Conservation (phyloP, 30 jellyfish, hydroid and myxozoan genomes). For the Aurelia sp. region DNA sequence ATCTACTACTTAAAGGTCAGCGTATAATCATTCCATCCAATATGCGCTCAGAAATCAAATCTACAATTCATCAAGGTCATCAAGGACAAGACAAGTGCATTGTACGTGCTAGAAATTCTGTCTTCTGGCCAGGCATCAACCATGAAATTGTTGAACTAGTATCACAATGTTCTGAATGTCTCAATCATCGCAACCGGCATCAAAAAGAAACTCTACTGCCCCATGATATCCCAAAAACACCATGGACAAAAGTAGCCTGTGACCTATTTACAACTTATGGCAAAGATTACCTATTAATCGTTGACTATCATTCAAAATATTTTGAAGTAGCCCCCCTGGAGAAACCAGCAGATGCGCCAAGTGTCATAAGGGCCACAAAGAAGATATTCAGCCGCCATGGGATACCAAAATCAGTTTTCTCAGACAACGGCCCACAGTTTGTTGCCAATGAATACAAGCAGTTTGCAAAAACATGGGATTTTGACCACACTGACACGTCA, state of each 20-base stretch:
- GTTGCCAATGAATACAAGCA: slow-evolving; percentile 41
- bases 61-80: slow-evolving; percentile 56
- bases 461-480: slow-evolving; percentile 64
- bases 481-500: slow-evolving; percentile 45
- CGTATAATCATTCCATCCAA: slow-evolving; percentile 48
- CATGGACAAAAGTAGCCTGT: slow-evolving; percentile 61
- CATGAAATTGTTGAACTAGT: slow-evolving; percentile 41
- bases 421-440: slow-evolving; percentile 71
- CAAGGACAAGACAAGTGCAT: slow-evolving; percentile 69
- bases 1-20: slow-evolving; percentile 60
- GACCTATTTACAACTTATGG: slow-evolving; percentile 47
- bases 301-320: slow-evolving; percentile 52
- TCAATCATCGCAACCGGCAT: slow-evolving; percentile 35
- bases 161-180: slow-evolving; percentile 44
- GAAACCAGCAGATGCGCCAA: too few species aligned
- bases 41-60: slow-evolving; percentile 46
- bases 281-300: slow-evolving; percentile 38
- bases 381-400: background rate
- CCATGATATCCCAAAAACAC: slow-evolving; percentile 31
- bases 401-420: slow-evolving; percentile 47
- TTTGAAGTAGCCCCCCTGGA: slow-evolving; percentile 54
- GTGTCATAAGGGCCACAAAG: too few species aligned
- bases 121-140: slow-evolving; percentile 71
- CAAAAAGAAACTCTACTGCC: slow-evolving; percentile 11
- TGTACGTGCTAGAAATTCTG: slow-evolving; percentile 40